phyloP scores from a whole-genome alignment of 23 tunicate species.

The Botrylloides violaceus region DNA sequence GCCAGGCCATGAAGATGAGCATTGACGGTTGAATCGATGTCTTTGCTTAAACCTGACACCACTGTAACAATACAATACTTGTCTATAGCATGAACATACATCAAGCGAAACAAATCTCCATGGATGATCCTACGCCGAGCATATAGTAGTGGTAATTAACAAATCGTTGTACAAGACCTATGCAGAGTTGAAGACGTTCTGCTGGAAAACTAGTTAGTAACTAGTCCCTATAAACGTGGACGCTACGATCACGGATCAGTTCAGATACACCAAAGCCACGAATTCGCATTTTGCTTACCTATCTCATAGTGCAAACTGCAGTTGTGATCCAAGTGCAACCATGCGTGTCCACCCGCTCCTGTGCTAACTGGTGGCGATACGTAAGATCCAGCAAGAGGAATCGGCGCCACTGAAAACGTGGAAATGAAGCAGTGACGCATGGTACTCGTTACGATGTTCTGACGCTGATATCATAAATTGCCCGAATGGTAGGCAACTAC shows the following conservation, averaged over 20 bases:
- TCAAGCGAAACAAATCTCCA: no score
- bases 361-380: conserved; percentile 61
- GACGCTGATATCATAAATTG: neutral
- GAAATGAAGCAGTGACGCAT: no score
- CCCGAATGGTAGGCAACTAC: no score
- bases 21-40: conserved; percentile 35
- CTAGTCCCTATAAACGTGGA: no score
- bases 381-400: conserved; percentile 52
- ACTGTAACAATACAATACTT: conserved; percentile 19
- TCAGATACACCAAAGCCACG: neutral
- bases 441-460: no score
- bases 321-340: conserved; percentile 47
- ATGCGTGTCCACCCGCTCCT: conserved; percentile 79
- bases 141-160: no score
- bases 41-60: conserved; percentile 55
- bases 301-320: conserved; percentile 61
- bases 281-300: conserved; percentile 18
- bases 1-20: conserved; percentile 52
- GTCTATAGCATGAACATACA: neutral
- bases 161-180: no score
- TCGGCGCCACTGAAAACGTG: conserved; percentile 30
- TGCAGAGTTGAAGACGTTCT: no score
- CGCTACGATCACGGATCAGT: no score
- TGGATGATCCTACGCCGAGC: no score
- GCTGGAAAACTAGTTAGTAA: no score